Evolutionary conservation across 2,113 vertebrate species (phyloP).

Genomic region (Cochlearius cochlearius): DNA sequence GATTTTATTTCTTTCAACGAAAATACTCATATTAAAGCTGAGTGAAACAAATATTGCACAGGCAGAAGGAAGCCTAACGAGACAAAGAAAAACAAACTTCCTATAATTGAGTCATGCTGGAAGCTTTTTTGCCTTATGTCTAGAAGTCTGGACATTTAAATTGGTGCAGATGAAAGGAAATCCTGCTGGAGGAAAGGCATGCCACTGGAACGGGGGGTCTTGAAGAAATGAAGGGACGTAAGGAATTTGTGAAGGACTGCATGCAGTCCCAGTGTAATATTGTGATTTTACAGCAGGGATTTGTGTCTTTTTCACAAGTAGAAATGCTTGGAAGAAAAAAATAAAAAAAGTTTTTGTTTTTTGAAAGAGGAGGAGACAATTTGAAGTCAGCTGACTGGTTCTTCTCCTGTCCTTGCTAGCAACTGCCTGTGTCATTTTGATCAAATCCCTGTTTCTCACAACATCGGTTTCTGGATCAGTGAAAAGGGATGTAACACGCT

Average conservation of each 20-base stretch:
- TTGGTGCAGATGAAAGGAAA: constrained; percentile 5
- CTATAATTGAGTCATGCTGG: constrained; percentile 1
- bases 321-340: neutral
- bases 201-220: accelerated
- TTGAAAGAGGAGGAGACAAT: neutral
- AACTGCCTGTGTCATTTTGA: neutral
- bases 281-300: neutral
- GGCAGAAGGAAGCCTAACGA: neutral
- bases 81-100: constrained; percentile 44
- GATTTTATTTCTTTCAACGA: constrained; percentile 25
- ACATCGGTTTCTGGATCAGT: neutral
- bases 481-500: neutral
- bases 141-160: constrained; percentile 24
- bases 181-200: neutral
- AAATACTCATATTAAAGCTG: neutral
- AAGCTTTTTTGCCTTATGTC: neutral
- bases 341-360: neutral
- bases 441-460: neutral
- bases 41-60: neutral
- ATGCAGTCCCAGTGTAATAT: neutral
- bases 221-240: neutral
- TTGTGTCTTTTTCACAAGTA: neutral
- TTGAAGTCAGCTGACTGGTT: neutral
- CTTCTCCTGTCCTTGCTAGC: neutral
- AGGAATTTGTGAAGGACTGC: neutral